Percentiles rank a stretch among this genome's conserved stretches.
Conservation (phyloP, 1,140 invertebrate genomes). For the Trichogramma pretiosum region DNA sequence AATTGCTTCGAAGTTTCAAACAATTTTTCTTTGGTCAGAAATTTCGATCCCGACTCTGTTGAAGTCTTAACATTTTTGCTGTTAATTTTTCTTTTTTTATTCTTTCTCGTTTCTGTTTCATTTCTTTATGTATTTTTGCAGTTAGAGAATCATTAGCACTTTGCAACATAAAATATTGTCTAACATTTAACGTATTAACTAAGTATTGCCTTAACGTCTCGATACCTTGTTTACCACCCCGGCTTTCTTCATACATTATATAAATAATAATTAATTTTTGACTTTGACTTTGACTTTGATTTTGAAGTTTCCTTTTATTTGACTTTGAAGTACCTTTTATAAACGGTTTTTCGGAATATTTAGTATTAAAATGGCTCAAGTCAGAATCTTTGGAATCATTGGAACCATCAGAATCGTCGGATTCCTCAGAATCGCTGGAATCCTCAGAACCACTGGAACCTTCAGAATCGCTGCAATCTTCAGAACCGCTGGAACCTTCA, state of each 20-base stretch:
- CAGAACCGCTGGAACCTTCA: too few species aligned
- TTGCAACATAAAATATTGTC: slow-evolving; percentile 25
- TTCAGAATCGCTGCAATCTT: too few species aligned
- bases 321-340: not conserved
- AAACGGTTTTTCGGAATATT: not conserved
- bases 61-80: too few species aligned
- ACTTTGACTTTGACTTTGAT: slow-evolving; percentile 1
- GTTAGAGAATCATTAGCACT: too few species aligned
- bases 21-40: too few species aligned
- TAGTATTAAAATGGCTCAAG: not conserved
- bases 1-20: too few species aligned
- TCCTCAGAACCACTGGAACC: too few species aligned
- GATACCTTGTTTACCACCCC: slow-evolving; percentile 30
- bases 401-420: too few species aligned
- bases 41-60: too few species aligned
- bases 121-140: slow-evolving; percentile 12
- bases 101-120: slow-evolving; percentile 23
- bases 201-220: slow-evolving; percentile 35
- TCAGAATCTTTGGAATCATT: not conserved
- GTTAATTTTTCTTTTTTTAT: slow-evolving; percentile 6
- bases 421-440: too few species aligned
- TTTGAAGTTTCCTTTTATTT: not conserved
- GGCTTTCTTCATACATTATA: slow-evolving; percentile 29
- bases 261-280: slow-evolving; percentile 26
- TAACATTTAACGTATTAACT: slow-evolving; percentile 32